Base-by-base conservation (phyloP, 2,888 invertebrate species). In the Teinopalpus imperialis region DNA sequence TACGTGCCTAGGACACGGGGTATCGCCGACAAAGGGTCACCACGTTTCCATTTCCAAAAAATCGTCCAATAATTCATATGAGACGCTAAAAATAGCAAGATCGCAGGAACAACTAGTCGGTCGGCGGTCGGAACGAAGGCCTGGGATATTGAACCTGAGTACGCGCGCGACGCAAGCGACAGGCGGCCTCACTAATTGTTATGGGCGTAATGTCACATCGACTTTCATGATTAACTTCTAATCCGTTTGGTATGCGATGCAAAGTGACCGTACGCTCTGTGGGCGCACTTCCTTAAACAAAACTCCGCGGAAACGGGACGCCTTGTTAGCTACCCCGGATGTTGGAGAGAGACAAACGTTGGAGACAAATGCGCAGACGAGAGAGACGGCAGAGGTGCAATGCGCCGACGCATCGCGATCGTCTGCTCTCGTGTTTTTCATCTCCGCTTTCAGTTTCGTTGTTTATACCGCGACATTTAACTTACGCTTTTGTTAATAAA, bases 61-160 rank as follows among this genome's bases (percentile, higher is more conserved):
- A 30, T 24, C 53, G 54, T 61, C 57, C 63, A 65, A 69, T 67
- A 69, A 37, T 21, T 44, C 31, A 36, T 45, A 32, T 3, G 10
- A 63, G 57, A 57, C 51, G 65, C 66, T 78, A 77, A 73, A 78
- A 77, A 79, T 78, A 81, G 69, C 68, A 53, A 57, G 66, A 69
- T 69, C 66, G 75, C 79, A 75, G 79, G 77, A 81, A 42, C 74
- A 68, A 67, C 65, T 61, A 72, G 53, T 70, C 73, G 72, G 72
- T 70, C 53, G 54, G 53, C 72, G 74, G 76, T 76, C 80, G 80
- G 70, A 74, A 59, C 77, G 85, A 86, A 85, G 86, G 86, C 80
- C 85, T 86, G 87, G 87, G 83, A 85, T 87, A 80, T 87, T 87
- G 87, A 88, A 87, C 87, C 77, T 85, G 77, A 78, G 81, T n/a